These are phyloP conservation scores for Rana temporaria DNA, from an alignment of 2,113 vertebrate species.

Conservation along the genomic window DNA sequence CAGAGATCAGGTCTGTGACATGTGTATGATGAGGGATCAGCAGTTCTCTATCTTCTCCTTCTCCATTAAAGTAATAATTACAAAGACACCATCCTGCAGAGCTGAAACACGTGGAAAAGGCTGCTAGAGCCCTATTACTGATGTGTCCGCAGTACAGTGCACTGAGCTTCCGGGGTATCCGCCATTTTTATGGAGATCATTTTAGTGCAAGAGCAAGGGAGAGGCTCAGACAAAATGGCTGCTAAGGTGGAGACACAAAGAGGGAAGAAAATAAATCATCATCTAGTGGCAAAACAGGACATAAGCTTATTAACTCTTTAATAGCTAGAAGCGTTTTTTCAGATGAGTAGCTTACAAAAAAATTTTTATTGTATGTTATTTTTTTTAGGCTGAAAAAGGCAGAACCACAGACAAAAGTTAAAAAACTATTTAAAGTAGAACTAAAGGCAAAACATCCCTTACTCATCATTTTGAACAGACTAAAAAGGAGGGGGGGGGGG, in stretches of 20 bases:
- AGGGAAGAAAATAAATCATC: background rate
- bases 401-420: no score
- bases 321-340: background rate
- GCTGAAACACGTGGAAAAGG: no score
- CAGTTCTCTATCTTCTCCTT: background rate
- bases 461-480: no score
- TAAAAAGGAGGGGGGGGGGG: no score
- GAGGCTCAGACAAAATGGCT: background rate
- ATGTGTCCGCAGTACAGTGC: background rate
- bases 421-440: no score
- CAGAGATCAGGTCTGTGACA: no score
- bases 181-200: conserved; percentile 15
- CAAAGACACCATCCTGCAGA: background rate
- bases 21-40: background rate
- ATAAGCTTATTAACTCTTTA: background rate
- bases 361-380: no score
- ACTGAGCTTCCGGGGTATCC: background rate
- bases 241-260: background rate
- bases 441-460: no score
- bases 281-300: background rate
- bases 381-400: background rate
- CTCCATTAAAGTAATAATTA: background rate
- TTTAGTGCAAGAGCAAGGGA: accelerated
- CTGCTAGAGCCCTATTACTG: background rate
- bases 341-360: background rate